Conservation (phyloP, 1,140 invertebrate genomes). For the Listronotus oregonensis region DNA sequence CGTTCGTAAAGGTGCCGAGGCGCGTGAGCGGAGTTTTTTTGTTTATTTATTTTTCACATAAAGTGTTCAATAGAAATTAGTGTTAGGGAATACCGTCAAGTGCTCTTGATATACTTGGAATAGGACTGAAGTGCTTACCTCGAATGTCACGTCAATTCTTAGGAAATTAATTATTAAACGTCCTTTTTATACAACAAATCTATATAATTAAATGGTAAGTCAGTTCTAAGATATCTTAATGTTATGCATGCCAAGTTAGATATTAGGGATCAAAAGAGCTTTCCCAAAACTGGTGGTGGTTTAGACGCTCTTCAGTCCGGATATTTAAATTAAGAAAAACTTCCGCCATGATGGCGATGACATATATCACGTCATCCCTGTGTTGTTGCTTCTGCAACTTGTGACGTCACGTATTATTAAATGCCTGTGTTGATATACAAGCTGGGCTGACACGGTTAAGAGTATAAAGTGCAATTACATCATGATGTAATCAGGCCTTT, state of each 20-base stretch:
- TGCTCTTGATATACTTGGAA: conserved; percentile 30
- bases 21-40: conserved; percentile 37
- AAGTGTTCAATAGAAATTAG: conserved; percentile 39
- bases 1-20: conserved; percentile 35
- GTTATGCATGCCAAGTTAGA: too few species aligned
- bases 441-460: conserved; percentile 22
- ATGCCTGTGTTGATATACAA: conserved; percentile 36
- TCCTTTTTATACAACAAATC: conserved; percentile 6
- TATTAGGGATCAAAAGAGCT: background rate
- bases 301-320: background rate
- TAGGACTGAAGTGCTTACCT: conserved; percentile 26
- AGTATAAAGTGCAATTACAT: background rate
- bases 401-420: conserved; percentile 47
- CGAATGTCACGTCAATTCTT: conserved; percentile 30
- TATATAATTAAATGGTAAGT: conserved; percentile 12
- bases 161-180: conserved; percentile 24
- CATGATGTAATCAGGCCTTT: too few species aligned
- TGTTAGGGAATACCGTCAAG: conserved; percentile 39
- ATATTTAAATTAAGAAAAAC: conserved; percentile 30
- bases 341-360: conserved; percentile 54
- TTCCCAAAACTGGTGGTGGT: background rate
- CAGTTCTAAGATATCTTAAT: too few species aligned
- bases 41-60: conserved; percentile 43
- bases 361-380: conserved; percentile 52
- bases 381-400: conserved; percentile 39